Evolutionary conservation across 2,113 vertebrate species (phyloP), one percentile per base, ranked within the genome.

Genomic region (Phaethon lepturus): DNA sequence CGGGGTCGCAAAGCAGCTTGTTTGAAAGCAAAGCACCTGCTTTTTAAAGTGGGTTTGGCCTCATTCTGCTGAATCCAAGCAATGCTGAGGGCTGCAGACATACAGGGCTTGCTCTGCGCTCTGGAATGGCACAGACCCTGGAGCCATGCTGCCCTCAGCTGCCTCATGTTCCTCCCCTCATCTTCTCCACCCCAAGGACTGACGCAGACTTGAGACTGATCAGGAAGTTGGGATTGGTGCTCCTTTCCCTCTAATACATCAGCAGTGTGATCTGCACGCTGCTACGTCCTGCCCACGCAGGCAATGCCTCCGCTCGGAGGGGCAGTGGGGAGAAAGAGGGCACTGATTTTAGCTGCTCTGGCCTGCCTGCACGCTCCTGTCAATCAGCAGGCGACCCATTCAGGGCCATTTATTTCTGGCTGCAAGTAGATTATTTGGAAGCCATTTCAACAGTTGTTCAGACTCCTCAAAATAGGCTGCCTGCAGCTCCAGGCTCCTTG

Each of bases 331-430:
- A 71, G 52, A 82, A 29, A 55, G 40, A 72, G 22, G 50, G 40
- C 68, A 75, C 89, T 95, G 96, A 67, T 92, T 95, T 95, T 83
- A 93, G 91, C 95, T 63, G 58, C 58, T 73, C 59, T 94, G 67
- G 80, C 67, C 64, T 81, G 89, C 86, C 96, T 96, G 88, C 86
- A 94, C 74, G 0, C 80, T 94, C 95, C 58, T 71, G 74, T 97
- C 97, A 96, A 90, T 97, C 96, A 97, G 92, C 77, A 91, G 91
- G 80, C 7, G 5, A 95, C 93, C 94, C 96, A 97, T 97, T 96
- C 96, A 97, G 96, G 96, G 96, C 96, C 94, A 92, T 97, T 98
- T 98, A 98, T 98, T 97, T 97, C 96, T 97, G 95, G 95, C 95
- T 95, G 68, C 90, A 81, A 97, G 68, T 29, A 88, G 87, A 85